These are phyloP conservation scores for Malthinus flaveolus DNA, from an alignment of 2,888 invertebrate species.

Conservation along the genomic window DNA sequence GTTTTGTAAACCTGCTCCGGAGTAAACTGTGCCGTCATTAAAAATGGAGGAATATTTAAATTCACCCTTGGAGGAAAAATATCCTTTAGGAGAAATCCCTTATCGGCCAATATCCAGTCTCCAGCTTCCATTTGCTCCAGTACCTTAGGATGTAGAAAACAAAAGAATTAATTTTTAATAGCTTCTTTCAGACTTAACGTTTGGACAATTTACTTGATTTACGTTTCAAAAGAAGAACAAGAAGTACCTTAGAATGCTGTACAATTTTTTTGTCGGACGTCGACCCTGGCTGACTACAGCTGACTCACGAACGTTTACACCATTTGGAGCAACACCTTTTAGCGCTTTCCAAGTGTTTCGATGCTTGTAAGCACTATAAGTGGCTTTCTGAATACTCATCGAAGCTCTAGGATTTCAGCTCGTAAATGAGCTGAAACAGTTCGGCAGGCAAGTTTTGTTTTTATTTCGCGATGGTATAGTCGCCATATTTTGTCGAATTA, in stretches of 20 bases:
- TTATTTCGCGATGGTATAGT: too few relatives aligned
- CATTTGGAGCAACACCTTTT: constrained; percentile 39
- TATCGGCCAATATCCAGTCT: constrained; percentile 38
- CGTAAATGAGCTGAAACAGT: too few relatives aligned
- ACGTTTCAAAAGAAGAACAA: too few relatives aligned
- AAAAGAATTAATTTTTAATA: too few relatives aligned
- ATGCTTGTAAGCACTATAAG: too few relatives aligned
- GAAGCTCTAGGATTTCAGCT: too few relatives aligned
- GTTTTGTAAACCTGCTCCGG: constrained; percentile 29
- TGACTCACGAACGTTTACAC: constrained; percentile 4
- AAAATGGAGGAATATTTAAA: constrained; percentile 38
- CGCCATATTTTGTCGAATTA: too few relatives aligned
- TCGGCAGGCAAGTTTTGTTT: too few relatives aligned
- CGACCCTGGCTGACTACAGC: too few relatives aligned
- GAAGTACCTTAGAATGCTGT: neutral
- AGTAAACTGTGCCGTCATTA: constrained; percentile 33
- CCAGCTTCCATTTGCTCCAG: constrained; percentile 18
- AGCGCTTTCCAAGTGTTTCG: constrained; percentile 16
- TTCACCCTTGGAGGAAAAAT: constrained; percentile 33
- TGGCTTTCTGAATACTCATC: too few relatives aligned
- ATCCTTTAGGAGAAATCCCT: constrained; percentile 37
- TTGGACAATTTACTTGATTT: too few relatives aligned
- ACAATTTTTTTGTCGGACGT: constrained; percentile 9
- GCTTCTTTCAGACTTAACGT: too few relatives aligned
- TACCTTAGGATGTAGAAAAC: neutral